These are phyloP conservation scores for Venturia canescens DNA, from an alignment of 1,140 invertebrate species.

Conservation along the genomic window DNA sequence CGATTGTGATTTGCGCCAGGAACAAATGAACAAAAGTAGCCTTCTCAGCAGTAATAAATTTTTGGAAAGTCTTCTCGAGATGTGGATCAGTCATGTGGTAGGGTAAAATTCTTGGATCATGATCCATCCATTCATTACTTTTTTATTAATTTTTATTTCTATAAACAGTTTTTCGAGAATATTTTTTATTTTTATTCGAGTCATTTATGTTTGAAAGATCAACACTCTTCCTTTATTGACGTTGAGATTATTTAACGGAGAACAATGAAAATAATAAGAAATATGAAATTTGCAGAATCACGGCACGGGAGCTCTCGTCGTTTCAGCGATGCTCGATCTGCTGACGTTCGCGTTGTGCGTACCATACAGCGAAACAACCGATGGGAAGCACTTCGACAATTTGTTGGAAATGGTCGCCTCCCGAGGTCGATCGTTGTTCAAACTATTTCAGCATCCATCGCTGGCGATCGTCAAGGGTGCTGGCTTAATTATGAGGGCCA, in stretches of 20 bases:
- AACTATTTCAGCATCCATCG: slow-evolving; percentile 98
- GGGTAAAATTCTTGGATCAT: slow-evolving; percentile 70
- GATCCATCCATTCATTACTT: no score
- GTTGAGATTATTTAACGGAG: no score
- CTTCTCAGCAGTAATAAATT: slow-evolving; percentile 95
- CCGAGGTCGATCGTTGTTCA: slow-evolving; percentile 93
- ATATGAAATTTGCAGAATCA: slow-evolving; percentile 80
- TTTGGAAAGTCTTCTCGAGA: slow-evolving; percentile 94
- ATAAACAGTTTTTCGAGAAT: no score
- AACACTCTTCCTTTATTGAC: no score
- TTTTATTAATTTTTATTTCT: no score
- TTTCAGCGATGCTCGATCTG: slow-evolving; percentile 98
- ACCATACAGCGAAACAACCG: slow-evolving; percentile 99
- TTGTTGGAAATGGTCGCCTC: slow-evolving; percentile 95
- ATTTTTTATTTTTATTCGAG: no score
- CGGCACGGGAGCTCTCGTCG: slow-evolving; percentile 87
- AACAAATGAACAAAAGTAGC: slow-evolving; percentile 98
- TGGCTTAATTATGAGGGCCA: slow-evolving; percentile 96
- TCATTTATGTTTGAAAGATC: no score
- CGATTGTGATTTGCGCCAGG: slow-evolving; percentile 95
- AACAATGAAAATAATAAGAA: background rate
- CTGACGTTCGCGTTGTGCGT: slow-evolving; percentile 99
- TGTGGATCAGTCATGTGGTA: slow-evolving; percentile 97
- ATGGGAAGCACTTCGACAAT: slow-evolving; percentile 97
- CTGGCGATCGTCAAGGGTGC: slow-evolving; percentile 98